Evolutionary conservation across 1,140 invertebrate genomes (phyloP).

Genomic region (Spodoptera litura): DNA sequence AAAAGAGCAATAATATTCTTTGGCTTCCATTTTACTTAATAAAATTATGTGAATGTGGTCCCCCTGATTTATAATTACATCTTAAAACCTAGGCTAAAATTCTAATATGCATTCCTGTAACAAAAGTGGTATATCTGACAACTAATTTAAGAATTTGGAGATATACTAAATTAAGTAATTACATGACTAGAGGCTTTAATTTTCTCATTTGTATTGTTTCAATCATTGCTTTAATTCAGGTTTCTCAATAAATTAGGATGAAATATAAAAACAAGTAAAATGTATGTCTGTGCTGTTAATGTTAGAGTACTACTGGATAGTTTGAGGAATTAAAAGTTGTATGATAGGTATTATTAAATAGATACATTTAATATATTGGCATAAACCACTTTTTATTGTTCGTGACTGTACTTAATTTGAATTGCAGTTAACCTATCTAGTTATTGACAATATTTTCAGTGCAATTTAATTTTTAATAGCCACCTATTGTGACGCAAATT

Average conservation of each 20-base stretch:
- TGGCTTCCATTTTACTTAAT: slow-evolving; percentile 31
- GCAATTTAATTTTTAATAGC: slow-evolving; percentile 53
- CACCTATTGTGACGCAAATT: slow-evolving; percentile 37
- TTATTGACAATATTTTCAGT: slow-evolving; percentile 52
- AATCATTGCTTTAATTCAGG: slow-evolving; percentile 27
- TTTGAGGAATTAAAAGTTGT: neutral
- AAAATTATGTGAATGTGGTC: neutral
- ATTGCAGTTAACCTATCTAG: slow-evolving; percentile 36
- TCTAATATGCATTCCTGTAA: slow-evolving; percentile 17
- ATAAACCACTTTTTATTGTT: slow-evolving; percentile 42
- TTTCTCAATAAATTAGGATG: slow-evolving; percentile 34
- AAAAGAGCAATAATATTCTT: slow-evolving; percentile 15
- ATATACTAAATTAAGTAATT: slow-evolving; percentile 21
- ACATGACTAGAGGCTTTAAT: slow-evolving; percentile 36
- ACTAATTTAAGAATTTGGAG: neutral
- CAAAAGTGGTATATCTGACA: slow-evolving; percentile 9
- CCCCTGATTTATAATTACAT: neutral
- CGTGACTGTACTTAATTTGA: slow-evolving; percentile 48
- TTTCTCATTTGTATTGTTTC: slow-evolving; percentile 21
- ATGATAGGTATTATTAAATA: slow-evolving; percentile 8
- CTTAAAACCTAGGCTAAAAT: slow-evolving; percentile 8
- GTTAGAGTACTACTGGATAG: no score
- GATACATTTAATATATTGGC: neutral
- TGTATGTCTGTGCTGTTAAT: neutral
- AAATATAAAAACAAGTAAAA: neutral